Evolutionary conservation across 2,113 vertebrate genomes (phyloP).

Genomic region (Puma concolor): DNA sequence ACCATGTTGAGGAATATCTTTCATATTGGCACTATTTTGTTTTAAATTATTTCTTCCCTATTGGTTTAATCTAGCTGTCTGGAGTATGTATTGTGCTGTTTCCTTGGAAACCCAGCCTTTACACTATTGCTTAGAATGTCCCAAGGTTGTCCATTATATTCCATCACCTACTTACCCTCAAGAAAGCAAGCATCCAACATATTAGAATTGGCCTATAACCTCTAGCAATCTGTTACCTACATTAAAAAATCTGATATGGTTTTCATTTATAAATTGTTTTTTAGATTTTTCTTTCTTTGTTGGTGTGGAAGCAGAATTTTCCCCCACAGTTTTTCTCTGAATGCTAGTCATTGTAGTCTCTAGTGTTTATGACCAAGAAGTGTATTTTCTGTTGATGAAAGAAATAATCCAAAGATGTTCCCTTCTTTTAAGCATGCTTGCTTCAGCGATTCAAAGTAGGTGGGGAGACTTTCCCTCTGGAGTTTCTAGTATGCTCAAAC

Average conservation of each 20-base stretch:
- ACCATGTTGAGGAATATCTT: slow-evolving; percentile 26
- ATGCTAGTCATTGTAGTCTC: background rate
- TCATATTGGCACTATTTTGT: slow-evolving; percentile 55
- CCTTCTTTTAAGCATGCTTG: background rate
- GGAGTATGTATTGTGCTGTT: slow-evolving; percentile 55
- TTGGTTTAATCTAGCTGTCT: slow-evolving; percentile 51
- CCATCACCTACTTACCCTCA: slow-evolving; percentile 29
- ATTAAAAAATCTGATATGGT: background rate
- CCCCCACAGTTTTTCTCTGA: background rate
- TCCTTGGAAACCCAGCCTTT: slow-evolving; percentile 72
- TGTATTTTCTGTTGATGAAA: slow-evolving; percentile 45
- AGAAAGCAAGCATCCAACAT: slow-evolving; percentile 30
- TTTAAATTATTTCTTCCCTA: slow-evolving; percentile 57
- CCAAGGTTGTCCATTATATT: slow-evolving; percentile 69
- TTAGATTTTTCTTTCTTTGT: background rate
- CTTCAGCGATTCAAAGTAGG: background rate
- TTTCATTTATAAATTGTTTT: slow-evolving; percentile 23
- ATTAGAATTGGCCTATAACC: slow-evolving; percentile 48
- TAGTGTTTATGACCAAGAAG: slow-evolving; percentile 26
- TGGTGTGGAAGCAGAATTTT: background rate
- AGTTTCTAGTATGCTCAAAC: background rate
- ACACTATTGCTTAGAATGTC: slow-evolving; percentile 26
- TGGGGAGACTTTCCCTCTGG: background rate
- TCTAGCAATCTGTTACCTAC: background rate
- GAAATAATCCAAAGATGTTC: background rate